phyloP scores from a whole-genome alignment of 1,140 invertebrate genomes.

The Heliconius congener region DNA sequence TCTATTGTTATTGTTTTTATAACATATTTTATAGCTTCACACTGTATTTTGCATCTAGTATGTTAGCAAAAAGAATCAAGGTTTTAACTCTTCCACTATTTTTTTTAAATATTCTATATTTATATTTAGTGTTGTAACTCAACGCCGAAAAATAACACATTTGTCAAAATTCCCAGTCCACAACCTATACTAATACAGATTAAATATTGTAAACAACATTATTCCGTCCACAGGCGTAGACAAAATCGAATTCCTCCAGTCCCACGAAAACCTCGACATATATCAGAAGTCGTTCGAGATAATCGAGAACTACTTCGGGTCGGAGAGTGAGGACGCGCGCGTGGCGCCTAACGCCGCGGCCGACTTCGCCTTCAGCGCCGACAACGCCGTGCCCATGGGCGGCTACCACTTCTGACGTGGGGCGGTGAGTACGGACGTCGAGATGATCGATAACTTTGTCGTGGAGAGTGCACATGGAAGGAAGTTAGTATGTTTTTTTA shows the following conservation, averaged over 20 bases:
- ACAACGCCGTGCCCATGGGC: constrained; percentile 88
- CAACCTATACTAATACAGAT: too few species aligned
- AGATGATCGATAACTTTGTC: too few species aligned
- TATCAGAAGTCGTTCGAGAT: constrained; percentile 98
- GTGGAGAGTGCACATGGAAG: too few species aligned
- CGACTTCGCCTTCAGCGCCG: constrained; percentile 88
- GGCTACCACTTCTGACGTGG: constrained; percentile 89
- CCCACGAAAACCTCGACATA: constrained; percentile 97
- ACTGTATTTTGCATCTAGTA: background rate
- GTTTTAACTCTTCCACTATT: too few species aligned
- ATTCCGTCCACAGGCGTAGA: constrained; percentile 88
- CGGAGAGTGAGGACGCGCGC: constrained; percentile 92
- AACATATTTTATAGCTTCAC: constrained; percentile 36
- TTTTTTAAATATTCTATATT: too few species aligned
- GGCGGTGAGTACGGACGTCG: too few species aligned
- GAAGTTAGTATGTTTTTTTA: too few species aligned
- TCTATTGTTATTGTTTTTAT: too few species aligned
- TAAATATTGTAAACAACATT: too few species aligned
- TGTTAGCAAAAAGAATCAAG: background rate
- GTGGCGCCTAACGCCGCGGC: constrained; percentile 85
- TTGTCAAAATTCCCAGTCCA: too few species aligned
- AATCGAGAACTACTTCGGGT: constrained; percentile 96
- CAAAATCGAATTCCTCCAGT: constrained; percentile 98
- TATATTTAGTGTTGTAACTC: too few species aligned
- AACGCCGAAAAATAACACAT: too few species aligned